A percentile compares a stretch with the other conserved stretches of the same genome.
Evolutionary conservation across 1,140 invertebrate species (phyloP).

Genomic region (Magallana angulata): DNA sequence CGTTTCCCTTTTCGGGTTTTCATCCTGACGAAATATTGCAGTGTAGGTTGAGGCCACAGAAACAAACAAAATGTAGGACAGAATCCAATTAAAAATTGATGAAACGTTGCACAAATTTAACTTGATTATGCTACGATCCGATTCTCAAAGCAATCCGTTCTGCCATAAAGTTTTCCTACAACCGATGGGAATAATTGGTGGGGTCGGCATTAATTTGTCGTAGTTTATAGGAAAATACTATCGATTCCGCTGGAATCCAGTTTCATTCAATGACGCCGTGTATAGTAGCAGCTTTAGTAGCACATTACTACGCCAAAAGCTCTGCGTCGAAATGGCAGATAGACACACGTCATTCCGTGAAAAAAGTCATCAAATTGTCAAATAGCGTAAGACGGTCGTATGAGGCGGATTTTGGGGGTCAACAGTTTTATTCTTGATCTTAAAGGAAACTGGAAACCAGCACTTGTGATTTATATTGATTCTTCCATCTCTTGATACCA

Average conservation of each 20-base stretch:
- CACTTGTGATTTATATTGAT: too few species aligned
- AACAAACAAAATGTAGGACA: not conserved
- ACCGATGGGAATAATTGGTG: not conserved
- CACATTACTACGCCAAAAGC: not conserved
- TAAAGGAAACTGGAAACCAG: too few species aligned
- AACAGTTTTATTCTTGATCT: not conserved
- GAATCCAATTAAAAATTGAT: constrained; percentile 24
- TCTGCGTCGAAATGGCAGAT: too few species aligned
- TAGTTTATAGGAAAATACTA: not conserved
- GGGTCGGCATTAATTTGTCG: constrained; percentile 14
- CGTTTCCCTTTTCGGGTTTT: too few species aligned
- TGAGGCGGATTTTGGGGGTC: not conserved
- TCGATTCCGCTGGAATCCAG: not conserved
- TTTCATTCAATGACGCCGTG: constrained; percentile 1
- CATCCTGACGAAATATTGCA: too few species aligned
- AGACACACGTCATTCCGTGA: too few species aligned
- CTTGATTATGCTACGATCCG: constrained; percentile 3
- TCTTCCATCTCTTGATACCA: too few species aligned
- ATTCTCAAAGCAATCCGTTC: not conserved
- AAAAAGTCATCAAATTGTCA: not conserved
- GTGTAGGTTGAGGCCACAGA: not conserved
- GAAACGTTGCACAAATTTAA: constrained; percentile 23
- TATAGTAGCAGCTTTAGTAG: not conserved
- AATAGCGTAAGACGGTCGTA: not conserved
- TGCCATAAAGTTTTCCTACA: not conserved